Base-by-base conservation (phyloP, 2,113 vertebrate genomes). In the Rallus limicola region DNA sequence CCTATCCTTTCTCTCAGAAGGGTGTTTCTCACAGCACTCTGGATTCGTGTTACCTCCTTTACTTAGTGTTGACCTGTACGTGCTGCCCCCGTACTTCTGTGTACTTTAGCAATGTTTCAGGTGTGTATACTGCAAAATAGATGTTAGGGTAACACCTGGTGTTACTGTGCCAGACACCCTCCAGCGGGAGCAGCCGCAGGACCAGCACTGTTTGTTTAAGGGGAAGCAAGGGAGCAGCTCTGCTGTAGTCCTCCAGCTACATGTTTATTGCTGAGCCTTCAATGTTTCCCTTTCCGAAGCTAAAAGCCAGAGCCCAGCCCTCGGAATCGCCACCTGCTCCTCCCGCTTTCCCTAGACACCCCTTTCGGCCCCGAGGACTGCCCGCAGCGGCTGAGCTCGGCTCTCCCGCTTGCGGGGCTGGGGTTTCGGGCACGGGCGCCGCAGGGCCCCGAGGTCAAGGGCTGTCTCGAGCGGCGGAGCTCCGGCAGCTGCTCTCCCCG, bases 311-410 rank as follows among this genome's bases (percentile, higher is more conserved):
- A 19, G 0, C 6, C 55, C 4, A 14, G 70, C 38, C 0, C 46
- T 46, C 1, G 7, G 31, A 65, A 67, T 5, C 52, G 1, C 42
- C 24, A 0, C 33, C 52, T 26, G 65, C 20, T 31, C 55, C 69
- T 25, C 4, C 48, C 12, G 77, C 69, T 74, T 69, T 19, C 50
- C 26, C 2, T 42, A 9, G 58, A 4, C 5, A 5, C 21, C 48
- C 1, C 1, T 6, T 15, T 24, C 60, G 16, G n/a, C 1, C 17
- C 23, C 29, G 0, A 1, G 2, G 33, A 1, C 33, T 5, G 38
- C 34, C 33, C 4, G 59, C 8, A 6, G 1, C 9, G 36, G n/a
- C 38, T 1, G 0, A 9, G 26, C 58, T 33, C 40, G 1, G 26
- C 6, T 16, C 33, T 33, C 36, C 53, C 29, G 0, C 33, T 1